Conservation (phyloP, 2,113 vertebrate genomes). For the Tragelaphus imberbis region DNA sequence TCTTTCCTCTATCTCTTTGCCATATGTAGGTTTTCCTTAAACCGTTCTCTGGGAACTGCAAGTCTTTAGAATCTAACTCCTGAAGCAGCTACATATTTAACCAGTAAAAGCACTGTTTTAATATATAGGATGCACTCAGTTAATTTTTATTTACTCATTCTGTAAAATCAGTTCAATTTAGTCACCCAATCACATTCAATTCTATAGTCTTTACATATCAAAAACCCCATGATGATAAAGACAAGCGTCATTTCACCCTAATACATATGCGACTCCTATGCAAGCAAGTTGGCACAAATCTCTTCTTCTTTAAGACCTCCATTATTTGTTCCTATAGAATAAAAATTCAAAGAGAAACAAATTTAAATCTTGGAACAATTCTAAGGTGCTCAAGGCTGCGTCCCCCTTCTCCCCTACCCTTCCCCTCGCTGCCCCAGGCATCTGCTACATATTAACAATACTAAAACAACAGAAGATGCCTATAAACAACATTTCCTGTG, state of each 20-base stretch:
- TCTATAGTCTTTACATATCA: constrained; percentile 44
- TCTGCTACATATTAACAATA: constrained; percentile 35
- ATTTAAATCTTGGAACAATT: background rate
- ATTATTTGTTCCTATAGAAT: background rate
- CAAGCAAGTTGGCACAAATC: constrained; percentile 8
- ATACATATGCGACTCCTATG: background rate
- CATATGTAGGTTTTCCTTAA: background rate
- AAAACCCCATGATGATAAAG: constrained; percentile 28
- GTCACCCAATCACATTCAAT: constrained; percentile 54
- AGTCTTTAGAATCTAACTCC: background rate
- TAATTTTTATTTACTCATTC: constrained; percentile 66
- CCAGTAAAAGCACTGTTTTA: constrained; percentile 8
- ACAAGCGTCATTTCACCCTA: background rate
- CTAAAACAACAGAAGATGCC: constrained; percentile 17
- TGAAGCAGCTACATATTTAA: background rate
- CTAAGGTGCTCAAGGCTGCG: constrained; percentile 17
- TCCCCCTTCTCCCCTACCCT: background rate
- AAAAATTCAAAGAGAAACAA: constrained; percentile 45
- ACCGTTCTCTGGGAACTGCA: background rate
- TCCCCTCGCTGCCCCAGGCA: background rate
- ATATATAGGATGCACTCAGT: background rate
- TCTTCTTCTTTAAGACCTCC: constrained; percentile 9
- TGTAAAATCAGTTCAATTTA: constrained; percentile 56
- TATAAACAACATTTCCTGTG: constrained; percentile 22
- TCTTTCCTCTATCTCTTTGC: background rate